These are phyloP conservation scores for Eulacestoma nigropectus DNA, from an alignment of 2,113 vertebrate genomes.

Conservation along the genomic window DNA sequence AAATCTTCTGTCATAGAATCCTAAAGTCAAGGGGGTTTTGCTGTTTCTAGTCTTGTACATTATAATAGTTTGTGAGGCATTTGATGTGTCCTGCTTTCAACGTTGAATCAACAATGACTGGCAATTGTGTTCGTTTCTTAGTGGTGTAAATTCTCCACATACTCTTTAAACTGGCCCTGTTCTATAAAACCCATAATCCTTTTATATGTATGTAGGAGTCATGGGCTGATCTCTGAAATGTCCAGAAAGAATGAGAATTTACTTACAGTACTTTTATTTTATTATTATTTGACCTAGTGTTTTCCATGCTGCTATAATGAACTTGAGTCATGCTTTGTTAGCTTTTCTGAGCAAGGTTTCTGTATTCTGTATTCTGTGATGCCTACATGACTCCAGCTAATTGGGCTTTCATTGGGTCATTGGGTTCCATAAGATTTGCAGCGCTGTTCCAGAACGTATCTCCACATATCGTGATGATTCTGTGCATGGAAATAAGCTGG, in stretches of 20 bases:
- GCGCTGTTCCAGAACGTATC: neutral
- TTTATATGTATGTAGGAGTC: neutral
- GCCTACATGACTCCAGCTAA: neutral
- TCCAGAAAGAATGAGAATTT: neutral
- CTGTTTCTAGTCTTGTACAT: neutral
- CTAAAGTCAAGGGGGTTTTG: neutral
- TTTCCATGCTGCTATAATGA: neutral
- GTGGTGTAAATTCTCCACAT: neutral
- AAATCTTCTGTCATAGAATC: neutral
- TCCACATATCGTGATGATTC: neutral
- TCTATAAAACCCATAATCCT: neutral
- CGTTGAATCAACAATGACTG: neutral
- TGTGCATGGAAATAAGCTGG: neutral
- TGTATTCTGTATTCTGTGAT: neutral
- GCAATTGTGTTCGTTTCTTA: neutral
- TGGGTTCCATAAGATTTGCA: neutral
- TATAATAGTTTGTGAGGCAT: neutral
- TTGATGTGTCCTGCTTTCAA: neutral
- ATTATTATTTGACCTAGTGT: neutral
- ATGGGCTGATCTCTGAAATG: neutral
- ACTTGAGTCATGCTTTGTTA: neutral
- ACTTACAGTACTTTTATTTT: neutral
- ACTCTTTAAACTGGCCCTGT: neutral
- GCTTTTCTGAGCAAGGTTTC: neutral
- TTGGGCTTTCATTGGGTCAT: neutral